phyloP scores from a whole-genome alignment of 2,888 invertebrate species.

The Tenthredo notha region DNA sequence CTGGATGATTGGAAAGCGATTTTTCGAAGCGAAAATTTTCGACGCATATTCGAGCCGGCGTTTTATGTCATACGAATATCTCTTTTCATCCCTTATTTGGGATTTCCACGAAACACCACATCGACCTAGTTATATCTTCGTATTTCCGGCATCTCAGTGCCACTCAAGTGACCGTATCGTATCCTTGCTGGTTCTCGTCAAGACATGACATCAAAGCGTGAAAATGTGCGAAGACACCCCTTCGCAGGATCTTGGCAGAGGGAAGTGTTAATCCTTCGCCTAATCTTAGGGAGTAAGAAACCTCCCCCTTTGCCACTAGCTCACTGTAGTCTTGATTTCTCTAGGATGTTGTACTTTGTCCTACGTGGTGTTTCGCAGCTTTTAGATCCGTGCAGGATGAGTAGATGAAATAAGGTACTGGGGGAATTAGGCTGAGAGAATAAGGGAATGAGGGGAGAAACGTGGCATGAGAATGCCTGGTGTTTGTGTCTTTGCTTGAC shows the following conservation, averaged over 20 bases:
- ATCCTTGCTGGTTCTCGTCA: background rate
- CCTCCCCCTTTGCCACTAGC: background rate
- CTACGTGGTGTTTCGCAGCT: constrained; percentile 29
- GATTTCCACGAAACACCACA: background rate
- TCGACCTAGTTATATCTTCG: background rate
- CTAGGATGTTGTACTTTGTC: background rate
- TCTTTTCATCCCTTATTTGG: background rate
- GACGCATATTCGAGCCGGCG: background rate
- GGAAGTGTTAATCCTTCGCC: constrained; percentile 20
- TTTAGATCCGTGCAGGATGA: constrained; percentile 3
- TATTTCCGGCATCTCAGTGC: background rate
- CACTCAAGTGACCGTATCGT: background rate
- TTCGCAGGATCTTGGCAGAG: background rate
- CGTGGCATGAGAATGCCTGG: background rate
- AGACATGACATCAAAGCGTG: constrained; percentile 9
- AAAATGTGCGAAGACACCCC: background rate
- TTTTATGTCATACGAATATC: too few species aligned
- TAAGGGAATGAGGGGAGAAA: background rate
- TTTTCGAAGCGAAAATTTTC: background rate
- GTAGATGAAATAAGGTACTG: constrained; percentile 2
- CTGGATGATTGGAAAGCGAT: background rate
- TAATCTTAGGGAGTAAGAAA: constrained; percentile 26
- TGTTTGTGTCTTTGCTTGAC: constrained; percentile 27
- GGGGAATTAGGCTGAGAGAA: constrained; percentile 7
- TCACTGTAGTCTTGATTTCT: constrained; percentile 9